These are phyloP conservation scores for Onychomys torridus DNA, from an alignment of 2,797 vertebrate genomes.

Conservation along the genomic window DNA sequence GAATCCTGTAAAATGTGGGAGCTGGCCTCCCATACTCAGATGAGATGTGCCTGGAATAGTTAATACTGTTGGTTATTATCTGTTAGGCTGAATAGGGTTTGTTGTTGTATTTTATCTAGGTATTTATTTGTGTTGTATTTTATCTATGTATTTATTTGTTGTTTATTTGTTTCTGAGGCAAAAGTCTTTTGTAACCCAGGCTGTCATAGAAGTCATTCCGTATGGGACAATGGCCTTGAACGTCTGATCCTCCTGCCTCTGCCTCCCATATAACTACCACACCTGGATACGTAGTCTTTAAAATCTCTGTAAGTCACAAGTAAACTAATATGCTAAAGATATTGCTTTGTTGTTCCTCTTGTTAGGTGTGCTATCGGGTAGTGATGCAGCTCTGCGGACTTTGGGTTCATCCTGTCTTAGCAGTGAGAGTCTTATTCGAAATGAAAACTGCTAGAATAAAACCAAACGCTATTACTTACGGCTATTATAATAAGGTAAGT, in stretches of 20 bases:
- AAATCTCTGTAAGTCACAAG: background rate
- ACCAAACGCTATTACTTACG: constrained; percentile 98
- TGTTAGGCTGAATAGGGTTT: constrained; percentile 1
- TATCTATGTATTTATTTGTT: background rate
- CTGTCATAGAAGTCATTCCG: background rate
- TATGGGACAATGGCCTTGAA: background rate
- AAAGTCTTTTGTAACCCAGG: background rate
- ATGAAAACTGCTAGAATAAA: constrained; percentile 97
- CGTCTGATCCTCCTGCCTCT: background rate
- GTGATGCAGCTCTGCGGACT: constrained; percentile 98
- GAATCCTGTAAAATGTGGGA: no score
- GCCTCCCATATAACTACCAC: background rate
- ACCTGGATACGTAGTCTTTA: background rate
- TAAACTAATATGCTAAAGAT: background rate
- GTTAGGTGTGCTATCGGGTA: constrained; percentile 97
- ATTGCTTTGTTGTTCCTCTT: constrained; percentile 41
- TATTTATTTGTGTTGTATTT: background rate
- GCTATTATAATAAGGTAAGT: constrained; percentile 92
- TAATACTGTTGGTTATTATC: constrained; percentile 12
- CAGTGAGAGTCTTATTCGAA: constrained; percentile 96
- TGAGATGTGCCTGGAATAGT: background rate
- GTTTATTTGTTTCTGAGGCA: background rate
- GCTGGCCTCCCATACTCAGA: background rate
- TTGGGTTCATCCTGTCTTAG: constrained; percentile 96
- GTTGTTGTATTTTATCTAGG: background rate